phyloP scores from a whole-genome alignment of 2,797 vertebrate species.

The Distichodus sexfasciatus region DNA sequence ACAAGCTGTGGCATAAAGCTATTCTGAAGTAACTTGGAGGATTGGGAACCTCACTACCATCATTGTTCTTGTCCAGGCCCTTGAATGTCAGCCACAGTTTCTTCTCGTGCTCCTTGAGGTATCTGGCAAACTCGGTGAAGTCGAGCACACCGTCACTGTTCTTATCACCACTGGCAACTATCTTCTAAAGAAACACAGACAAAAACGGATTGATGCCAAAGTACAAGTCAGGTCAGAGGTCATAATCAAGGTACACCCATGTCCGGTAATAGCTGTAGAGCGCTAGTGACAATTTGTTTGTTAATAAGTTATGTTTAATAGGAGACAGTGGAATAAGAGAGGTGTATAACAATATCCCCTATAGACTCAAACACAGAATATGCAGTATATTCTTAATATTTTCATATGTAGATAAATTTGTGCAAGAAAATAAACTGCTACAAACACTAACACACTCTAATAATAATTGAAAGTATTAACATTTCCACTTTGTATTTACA shows the following conservation, averaged over 20 bases:
- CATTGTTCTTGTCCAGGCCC: conserved; percentile 91
- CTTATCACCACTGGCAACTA: conserved; percentile 83
- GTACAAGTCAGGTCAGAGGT: background rate
- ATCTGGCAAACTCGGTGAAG: conserved; percentile 89
- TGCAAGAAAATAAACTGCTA: too few relatives aligned
- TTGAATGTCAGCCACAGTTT: conserved; percentile 92
- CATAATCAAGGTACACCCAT: background rate
- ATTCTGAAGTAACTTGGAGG: background rate
- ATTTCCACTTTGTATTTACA: too few relatives aligned
- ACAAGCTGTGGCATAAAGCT: background rate
- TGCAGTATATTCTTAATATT: too few relatives aligned
- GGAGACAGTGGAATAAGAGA: too few relatives aligned
- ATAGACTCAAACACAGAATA: too few relatives aligned
- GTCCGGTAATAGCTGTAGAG: background rate
- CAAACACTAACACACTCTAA: too few relatives aligned
- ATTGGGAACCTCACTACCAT: conserved; percentile 50
- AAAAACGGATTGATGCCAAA: background rate
- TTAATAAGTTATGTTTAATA: too few relatives aligned
- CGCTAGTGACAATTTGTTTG: too few relatives aligned
- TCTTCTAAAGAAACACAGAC: conserved; percentile 76
- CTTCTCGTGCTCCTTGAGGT: conserved; percentile 92
- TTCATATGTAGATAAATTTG: too few relatives aligned
- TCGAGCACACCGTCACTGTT: conserved; percentile 88
- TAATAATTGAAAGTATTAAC: too few relatives aligned
- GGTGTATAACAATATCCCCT: too few relatives aligned